Evolutionary conservation across 2,113 vertebrate genomes (phyloP).

Genomic region (Gymnocephalus cernua): DNA sequence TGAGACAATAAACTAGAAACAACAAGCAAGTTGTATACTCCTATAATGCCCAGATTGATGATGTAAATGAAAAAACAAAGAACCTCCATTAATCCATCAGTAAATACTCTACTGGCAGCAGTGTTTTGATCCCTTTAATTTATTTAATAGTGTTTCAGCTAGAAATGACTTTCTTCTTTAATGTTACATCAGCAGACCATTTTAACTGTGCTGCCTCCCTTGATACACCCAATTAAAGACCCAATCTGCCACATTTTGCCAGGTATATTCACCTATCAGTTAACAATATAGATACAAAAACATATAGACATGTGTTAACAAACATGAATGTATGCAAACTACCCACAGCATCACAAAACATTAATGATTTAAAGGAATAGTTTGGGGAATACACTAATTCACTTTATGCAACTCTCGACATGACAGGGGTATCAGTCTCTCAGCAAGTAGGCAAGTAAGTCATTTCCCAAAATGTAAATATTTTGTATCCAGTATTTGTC

Average conservation of each 20-base stretch:
- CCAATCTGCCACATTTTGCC: background rate
- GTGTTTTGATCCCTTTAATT: conserved; percentile 23
- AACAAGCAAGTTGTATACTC: background rate
- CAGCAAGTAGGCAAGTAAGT: too few relatives aligned
- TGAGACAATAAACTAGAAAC: conserved; percentile 20
- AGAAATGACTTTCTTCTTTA: conserved; percentile 15
- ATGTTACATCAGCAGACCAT: background rate
- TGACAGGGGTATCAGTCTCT: too few relatives aligned
- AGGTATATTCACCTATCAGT: background rate
- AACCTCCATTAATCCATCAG: conserved; percentile 18
- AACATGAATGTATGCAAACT: background rate
- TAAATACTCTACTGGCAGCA: conserved; percentile 12
- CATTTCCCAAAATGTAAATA: too few relatives aligned
- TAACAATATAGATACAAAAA: too few relatives aligned
- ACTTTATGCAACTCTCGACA: background rate
- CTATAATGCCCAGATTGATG: background rate
- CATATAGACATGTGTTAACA: background rate
- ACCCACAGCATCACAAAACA: background rate
- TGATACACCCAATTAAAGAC: conserved; percentile 11
- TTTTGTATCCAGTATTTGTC: background rate
- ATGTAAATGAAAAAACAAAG: conserved; percentile 30
- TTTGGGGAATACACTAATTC: background rate
- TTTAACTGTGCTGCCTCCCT: background rate
- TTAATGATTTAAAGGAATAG: background rate
- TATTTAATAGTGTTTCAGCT: conserved; percentile 1